These are phyloP conservation scores for Prosopocoilus inquinatus DNA, from an alignment of 2,888 invertebrate genomes.

Conservation along the genomic window DNA sequence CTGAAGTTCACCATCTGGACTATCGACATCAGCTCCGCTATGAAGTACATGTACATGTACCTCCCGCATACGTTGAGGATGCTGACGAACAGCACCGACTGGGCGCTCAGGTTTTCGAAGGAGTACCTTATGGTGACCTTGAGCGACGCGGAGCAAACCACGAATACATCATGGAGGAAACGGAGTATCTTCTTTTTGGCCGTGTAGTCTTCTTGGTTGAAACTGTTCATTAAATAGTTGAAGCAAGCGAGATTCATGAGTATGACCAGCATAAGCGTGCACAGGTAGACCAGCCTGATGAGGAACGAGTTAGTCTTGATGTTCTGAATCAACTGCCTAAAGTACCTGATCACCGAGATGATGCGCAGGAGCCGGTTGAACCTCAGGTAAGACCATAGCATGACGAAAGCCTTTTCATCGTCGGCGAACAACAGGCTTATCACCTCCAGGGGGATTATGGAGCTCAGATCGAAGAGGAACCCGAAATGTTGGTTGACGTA, in stretches of 20 bases:
- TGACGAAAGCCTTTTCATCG: slow-evolving; percentile 2
- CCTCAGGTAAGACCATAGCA: slow-evolving; percentile 23
- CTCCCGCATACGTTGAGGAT: slow-evolving; percentile 10
- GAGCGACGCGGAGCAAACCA: no score
- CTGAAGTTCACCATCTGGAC: slow-evolving; percentile 15
- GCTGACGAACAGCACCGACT: slow-evolving; percentile 6
- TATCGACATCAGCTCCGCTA: slow-evolving; percentile 19
- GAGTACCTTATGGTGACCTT: no score
- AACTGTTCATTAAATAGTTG: neutral
- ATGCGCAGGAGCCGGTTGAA: slow-evolving; percentile 27
- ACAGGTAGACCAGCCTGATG: slow-evolving; percentile 15
- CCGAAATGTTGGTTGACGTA: slow-evolving; percentile 23
- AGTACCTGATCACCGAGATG: slow-evolving; percentile 18
- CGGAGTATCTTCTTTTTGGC: no score
- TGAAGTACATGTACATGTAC: slow-evolving; percentile 13
- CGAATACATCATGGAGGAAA: no score
- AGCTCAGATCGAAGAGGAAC: slow-evolving; percentile 25
- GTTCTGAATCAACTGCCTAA: slow-evolving; percentile 20
- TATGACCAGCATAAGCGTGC: neutral
- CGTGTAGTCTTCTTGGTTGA: no score
- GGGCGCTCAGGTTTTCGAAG: neutral
- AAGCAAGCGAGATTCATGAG: slow-evolving; percentile 1
- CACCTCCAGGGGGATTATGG: slow-evolving; percentile 26
- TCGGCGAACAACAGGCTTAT: slow-evolving; percentile 14
- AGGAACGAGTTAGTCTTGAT: slow-evolving; percentile 28